These are phyloP conservation scores for Phoeniculus purpureus DNA, from an alignment of 2,797 vertebrate species.

Conservation along the genomic window DNA sequence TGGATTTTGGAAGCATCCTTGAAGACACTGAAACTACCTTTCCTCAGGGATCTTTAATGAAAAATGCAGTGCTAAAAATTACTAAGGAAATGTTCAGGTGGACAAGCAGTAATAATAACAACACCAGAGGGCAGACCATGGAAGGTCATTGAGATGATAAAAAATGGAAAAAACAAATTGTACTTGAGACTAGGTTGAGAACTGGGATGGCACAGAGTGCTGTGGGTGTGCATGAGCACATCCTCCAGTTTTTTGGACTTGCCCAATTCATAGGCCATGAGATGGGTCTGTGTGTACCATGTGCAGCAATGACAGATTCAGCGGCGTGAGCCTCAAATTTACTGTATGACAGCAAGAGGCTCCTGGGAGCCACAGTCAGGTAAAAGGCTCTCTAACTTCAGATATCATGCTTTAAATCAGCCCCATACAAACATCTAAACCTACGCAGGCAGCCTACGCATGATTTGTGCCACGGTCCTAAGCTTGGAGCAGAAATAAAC, in stretches of 20 bases:
- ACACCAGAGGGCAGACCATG: background rate
- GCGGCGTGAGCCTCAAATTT: background rate
- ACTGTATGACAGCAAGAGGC: background rate
- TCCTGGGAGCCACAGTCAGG: background rate
- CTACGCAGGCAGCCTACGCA: background rate
- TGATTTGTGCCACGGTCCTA: too few relatives aligned
- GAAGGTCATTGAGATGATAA: background rate
- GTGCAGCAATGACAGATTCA: rapidly evolving
- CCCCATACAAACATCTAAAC: background rate
- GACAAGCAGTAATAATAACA: background rate
- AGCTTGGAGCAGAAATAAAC: background rate
- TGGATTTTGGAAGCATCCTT: background rate
- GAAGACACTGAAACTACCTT: background rate
- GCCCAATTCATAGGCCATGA: background rate
- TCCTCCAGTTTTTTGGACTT: background rate
- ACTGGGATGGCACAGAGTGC: background rate
- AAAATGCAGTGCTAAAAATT: background rate
- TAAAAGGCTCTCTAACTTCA: background rate
- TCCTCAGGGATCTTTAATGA: background rate
- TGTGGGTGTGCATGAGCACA: background rate
- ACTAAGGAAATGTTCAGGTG: background rate
- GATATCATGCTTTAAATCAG: background rate
- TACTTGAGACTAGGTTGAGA: background rate
- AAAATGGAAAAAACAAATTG: background rate
- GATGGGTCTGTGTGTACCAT: background rate